phyloP scores from a whole-genome alignment of 1,140 invertebrate genomes.

The Drosophila sulfurigaster region DNA sequence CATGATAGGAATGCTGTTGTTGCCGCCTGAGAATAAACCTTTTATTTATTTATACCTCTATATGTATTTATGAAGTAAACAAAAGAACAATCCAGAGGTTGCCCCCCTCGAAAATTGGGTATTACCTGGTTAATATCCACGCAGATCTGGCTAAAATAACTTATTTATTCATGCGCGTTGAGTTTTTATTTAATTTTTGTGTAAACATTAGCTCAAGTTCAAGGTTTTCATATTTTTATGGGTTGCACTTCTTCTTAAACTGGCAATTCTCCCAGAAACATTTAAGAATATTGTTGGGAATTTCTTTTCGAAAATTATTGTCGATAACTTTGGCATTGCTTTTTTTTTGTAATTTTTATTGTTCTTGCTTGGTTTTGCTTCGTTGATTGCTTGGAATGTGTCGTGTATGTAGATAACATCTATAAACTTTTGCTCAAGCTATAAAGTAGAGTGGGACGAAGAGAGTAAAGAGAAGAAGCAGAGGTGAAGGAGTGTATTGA shows the following conservation, averaged over 20 bases:
- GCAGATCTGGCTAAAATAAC: not conserved
- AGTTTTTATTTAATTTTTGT: slow-evolving; percentile 7
- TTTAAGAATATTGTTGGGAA: slow-evolving; percentile 2
- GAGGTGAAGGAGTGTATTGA: not conserved
- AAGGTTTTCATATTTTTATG: slow-evolving; percentile 17
- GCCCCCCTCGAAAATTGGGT: not conserved
- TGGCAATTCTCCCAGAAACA: slow-evolving; percentile 7
- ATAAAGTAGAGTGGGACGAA: not conserved
- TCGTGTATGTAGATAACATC: slow-evolving; percentile 48
- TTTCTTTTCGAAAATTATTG: slow-evolving; percentile 19
- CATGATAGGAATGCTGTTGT: slow-evolving; percentile 11
- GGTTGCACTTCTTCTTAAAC: slow-evolving; percentile 3
- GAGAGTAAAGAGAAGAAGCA: not conserved
- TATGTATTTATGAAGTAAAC: slow-evolving; percentile 26
- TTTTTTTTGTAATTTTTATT: slow-evolving; percentile 20
- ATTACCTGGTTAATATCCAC: slow-evolving; percentile 6
- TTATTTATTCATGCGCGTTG: not conserved
- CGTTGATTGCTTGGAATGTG: slow-evolving; percentile 68
- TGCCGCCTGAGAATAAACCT: slow-evolving; percentile 15
- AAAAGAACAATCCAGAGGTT: slow-evolving; percentile 8
- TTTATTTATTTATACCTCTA: slow-evolving; percentile 1
- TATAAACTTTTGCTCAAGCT: slow-evolving; percentile 18
- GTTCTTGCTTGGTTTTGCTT: slow-evolving; percentile 32
- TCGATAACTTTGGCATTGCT: slow-evolving; percentile 33
- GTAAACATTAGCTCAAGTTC: slow-evolving; percentile 21